Percentiles rank a stretch among this genome's conserved stretches.
phyloP scores from a whole-genome alignment of 2,888 invertebrate genomes.

The Ditylenchus weischeri region DNA sequence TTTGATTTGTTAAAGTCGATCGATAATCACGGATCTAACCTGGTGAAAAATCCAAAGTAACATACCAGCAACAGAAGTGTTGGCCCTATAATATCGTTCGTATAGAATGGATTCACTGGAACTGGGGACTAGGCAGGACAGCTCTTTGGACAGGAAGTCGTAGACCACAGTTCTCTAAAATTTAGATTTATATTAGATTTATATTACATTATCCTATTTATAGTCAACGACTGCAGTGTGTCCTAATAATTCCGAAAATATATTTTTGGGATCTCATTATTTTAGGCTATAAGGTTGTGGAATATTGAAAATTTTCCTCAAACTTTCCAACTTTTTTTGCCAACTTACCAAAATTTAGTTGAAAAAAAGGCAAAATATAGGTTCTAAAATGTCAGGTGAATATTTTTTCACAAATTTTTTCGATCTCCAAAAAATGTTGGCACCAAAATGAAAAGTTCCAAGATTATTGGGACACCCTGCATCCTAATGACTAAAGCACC shows the following conservation, averaged over 20 bases:
- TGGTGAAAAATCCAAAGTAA: no score
- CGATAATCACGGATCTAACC: no score
- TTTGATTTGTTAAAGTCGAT: no score
- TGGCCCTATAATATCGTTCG: constrained; percentile 17
- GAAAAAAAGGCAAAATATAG: no score
- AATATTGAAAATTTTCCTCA: no score
- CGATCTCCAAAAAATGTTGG: no score
- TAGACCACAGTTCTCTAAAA: constrained; percentile 24
- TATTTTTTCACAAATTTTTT: no score
- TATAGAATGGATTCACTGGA: constrained; percentile 16
- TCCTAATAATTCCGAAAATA: background rate
- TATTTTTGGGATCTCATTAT: background rate
- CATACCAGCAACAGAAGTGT: constrained; percentile 15
- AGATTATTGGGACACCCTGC: no score
- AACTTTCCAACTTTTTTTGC: no score
- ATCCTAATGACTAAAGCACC: background rate
- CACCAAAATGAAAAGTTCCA: no score
- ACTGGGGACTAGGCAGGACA: constrained; percentile 18
- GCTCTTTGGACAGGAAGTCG: constrained; percentile 21
- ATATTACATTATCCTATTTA: background rate
- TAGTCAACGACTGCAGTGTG: background rate
- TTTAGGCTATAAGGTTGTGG: background rate
- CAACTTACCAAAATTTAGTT: no score
- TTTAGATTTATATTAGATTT: background rate
- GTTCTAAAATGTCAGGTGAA: no score